phyloP scores from a whole-genome alignment of 2,888 invertebrate genomes.

The Cyrtodaria siliqua region DNA sequence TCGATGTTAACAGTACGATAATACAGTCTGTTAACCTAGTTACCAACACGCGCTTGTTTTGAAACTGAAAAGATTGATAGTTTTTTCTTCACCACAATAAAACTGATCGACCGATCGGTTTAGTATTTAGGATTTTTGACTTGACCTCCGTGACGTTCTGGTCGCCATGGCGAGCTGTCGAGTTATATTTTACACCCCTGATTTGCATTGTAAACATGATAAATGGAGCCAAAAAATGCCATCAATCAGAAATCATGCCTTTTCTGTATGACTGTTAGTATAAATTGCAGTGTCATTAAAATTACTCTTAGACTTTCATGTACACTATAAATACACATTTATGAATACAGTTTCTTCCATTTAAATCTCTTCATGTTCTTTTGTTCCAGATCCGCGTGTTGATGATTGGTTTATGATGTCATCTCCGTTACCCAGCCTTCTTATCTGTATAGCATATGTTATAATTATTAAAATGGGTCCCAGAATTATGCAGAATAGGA shows the following conservation, averaged over 20 bases:
- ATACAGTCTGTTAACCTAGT: no score
- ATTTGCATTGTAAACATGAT: no score
- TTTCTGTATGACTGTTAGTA: neutral
- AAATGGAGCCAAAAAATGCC: neutral
- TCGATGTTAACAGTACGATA: no score
- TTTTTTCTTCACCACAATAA: no score
- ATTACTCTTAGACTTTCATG: neutral
- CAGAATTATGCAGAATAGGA: conserved; percentile 94
- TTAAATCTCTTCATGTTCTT: conserved; percentile 13
- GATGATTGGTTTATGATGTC: conserved; percentile 96
- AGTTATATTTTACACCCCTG: no score
- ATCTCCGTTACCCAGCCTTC: conserved; percentile 94
- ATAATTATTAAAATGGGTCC: conserved; percentile 93
- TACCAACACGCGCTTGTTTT: no score
- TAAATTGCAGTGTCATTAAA: neutral
- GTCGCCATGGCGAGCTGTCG: no score
- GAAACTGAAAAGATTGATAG: no score
- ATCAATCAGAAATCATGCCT: neutral
- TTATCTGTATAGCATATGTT: conserved; percentile 94
- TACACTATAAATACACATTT: neutral
- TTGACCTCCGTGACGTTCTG: no score
- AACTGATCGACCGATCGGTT: no score
- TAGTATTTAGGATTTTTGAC: no score
- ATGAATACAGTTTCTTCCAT: no score
- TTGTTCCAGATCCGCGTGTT: conserved; percentile 92